Evolutionary conservation across 2,888 invertebrate genomes (phyloP), one percentile per base, ranked within the genome.

Genomic region (Ormyrus rosae): DNA sequence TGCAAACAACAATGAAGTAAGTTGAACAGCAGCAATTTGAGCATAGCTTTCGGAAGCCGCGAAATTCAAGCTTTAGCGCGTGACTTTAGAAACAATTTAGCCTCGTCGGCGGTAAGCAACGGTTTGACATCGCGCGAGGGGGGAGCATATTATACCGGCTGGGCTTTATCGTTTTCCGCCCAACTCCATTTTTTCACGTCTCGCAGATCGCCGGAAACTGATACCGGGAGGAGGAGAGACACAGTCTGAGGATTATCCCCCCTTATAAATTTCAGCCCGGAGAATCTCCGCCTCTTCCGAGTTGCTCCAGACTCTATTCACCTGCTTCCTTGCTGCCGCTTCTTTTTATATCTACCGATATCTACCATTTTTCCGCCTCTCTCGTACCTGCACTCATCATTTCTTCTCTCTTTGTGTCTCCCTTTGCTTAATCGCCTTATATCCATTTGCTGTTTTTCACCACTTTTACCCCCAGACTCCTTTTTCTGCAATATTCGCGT

Each of bases 191-290:
- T 19, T 19, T 19, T 19, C 19, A 19, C 19, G 19, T 19, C 19
- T 19, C 19, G 19, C 19, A 19, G 19, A 19, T 19, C 19, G 19
- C 1, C 19, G 19, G 19, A 19, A 19, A 19, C 19, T 19, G 19
- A 19, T 19, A 19, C 19, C 19, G 19, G 19, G 19, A 19, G 19
- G 19, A 1, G 19, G 19, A 19, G 19, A 19, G 19, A 19, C 19
- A 0, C 19, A 19, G 19, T 19, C 19, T 0, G 19, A 19, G 56
- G 69, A 81, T 81, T 81, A 73, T 73, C 67, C 77, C 78, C 73
- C 73, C 73, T 72, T 81, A 78, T 81, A 68, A 81, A 81, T 81
- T 81, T 81, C 69, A 77, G 73, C 46, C 69, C 50, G 80, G 11
- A 19, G 61, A 46, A 19, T 19, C 19, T 60, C 80, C 76, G 65